Evolutionary conservation across 2,888 invertebrate species (phyloP).

Genomic region (Meliscaeva auricollis): DNA sequence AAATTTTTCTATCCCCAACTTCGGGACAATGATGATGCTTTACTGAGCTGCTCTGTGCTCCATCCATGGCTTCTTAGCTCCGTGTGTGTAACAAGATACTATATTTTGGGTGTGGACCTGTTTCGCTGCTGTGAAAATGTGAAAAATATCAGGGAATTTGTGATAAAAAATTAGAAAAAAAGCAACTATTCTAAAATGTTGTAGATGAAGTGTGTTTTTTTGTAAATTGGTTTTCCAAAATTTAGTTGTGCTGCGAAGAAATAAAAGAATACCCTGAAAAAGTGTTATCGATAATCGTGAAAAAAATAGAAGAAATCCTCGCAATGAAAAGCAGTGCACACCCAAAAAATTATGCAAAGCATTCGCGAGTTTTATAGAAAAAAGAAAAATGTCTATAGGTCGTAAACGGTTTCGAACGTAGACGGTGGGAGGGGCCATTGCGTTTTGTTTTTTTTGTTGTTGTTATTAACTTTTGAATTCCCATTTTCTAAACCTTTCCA

Average conservation of each 20-base stretch:
- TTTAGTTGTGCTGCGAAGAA: neutral
- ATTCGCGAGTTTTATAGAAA: slow-evolving; percentile 57
- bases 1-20: slow-evolving; percentile 62
- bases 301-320: slow-evolving; percentile 12
- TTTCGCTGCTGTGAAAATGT: slow-evolving; percentile 73
- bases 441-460: slow-evolving; percentile 21
- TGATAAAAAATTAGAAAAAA: slow-evolving; percentile 62
- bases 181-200: slow-evolving; percentile 40
- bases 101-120: slow-evolving; percentile 75
- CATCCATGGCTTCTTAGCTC: slow-evolving; percentile 56
- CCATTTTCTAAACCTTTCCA: slow-evolving; percentile 22
- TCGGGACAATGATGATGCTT: slow-evolving; percentile 63
- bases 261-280: slow-evolving; percentile 27
- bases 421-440: slow-evolving; percentile 61
- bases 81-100: slow-evolving; percentile 75
- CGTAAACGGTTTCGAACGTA: slow-evolving; percentile 74
- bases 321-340: slow-evolving; percentile 72
- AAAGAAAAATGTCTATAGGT: slow-evolving; percentile 66
- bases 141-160: slow-evolving; percentile 72
- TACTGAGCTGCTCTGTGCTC: slow-evolving; percentile 48
- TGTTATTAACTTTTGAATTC: slow-evolving; percentile 2
- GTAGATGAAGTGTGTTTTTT: slow-evolving; percentile 42
- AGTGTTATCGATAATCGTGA: neutral
- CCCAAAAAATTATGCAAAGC: slow-evolving; percentile 75
- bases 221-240: neutral